These are phyloP conservation scores for Drosophila gunungcola DNA, from an alignment of 1,140 invertebrate species.

Conservation along the genomic window DNA sequence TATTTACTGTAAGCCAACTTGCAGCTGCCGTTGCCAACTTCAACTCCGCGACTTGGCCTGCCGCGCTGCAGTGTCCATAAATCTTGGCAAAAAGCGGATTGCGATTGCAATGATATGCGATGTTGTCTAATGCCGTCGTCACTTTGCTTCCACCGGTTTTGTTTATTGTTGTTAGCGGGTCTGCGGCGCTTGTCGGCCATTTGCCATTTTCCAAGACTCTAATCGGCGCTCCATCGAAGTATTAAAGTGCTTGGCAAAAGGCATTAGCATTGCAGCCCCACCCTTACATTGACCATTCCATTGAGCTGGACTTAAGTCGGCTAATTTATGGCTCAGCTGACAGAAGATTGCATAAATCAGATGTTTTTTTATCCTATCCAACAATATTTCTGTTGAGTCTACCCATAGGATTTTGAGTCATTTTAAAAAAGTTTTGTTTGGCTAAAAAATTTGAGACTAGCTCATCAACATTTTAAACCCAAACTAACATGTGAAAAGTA, in stretches of 20 bases:
- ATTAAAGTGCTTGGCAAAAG: slow-evolving; percentile 52
- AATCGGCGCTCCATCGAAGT: slow-evolving; percentile 47
- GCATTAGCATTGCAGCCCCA: slow-evolving; percentile 45
- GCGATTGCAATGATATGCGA: slow-evolving; percentile 72
- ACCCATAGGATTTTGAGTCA: too few species aligned
- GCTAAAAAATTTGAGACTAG: too few species aligned
- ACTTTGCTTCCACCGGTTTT: slow-evolving; percentile 16
- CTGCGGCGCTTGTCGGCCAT: slow-evolving; percentile 50
- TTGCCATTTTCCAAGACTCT: slow-evolving; percentile 23
- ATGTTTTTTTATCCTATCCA: background rate
- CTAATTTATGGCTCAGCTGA: slow-evolving; percentile 40
- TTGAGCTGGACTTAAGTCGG: slow-evolving; percentile 14
- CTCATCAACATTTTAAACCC: too few species aligned
- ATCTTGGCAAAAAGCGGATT: slow-evolving; percentile 77
- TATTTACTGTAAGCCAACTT: slow-evolving; percentile 54
- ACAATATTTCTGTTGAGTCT: too few species aligned
- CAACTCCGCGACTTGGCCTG: slow-evolving; percentile 28
- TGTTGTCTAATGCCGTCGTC: slow-evolving; percentile 62
- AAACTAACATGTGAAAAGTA: too few species aligned
- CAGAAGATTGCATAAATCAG: background rate
- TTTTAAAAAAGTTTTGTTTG: too few species aligned
- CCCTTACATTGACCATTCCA: slow-evolving; percentile 28
- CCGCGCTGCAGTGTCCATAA: slow-evolving; percentile 66
- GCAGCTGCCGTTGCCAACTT: slow-evolving; percentile 21
- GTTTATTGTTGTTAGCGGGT: slow-evolving; percentile 70